A percentile compares a stretch with the other conserved stretches of the same genome.
These are phyloP conservation scores for Mystacides longicornis DNA, from an alignment of 2,888 invertebrate genomes.

Conservation along the genomic window DNA sequence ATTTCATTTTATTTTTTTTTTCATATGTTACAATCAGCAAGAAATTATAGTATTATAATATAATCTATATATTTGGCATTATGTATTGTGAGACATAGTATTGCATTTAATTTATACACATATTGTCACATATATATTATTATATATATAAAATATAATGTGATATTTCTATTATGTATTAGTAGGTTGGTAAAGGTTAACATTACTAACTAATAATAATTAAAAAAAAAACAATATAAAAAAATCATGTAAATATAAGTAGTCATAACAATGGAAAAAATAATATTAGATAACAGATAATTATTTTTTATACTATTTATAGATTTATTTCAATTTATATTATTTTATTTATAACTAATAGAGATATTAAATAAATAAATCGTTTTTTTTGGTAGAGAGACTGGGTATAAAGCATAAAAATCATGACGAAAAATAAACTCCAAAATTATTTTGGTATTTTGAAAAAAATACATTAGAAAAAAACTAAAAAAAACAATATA, in stretches of 20 bases:
- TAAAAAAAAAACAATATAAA: background rate
- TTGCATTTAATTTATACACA: background rate
- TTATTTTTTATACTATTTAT: background rate
- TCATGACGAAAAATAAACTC: no score
- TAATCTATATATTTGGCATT: conserved; percentile 1
- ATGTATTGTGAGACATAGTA: conserved; percentile 1
- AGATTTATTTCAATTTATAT: no score
- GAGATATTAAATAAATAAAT: no score
- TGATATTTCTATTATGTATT: background rate
- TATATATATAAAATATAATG: background rate
- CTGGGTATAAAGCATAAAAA: no score
- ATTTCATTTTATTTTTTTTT: background rate
- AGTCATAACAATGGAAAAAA: background rate
- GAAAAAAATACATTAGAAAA: no score
- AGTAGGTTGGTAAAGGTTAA: background rate
- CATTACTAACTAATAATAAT: background rate
- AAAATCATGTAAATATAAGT: background rate
- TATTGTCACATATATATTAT: background rate
- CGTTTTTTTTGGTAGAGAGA: no score
- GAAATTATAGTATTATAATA: background rate
- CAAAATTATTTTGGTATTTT: no score
- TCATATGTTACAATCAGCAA: background rate
- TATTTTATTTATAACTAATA: no score
- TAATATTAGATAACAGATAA: background rate
- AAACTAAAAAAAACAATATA: no score